These are phyloP conservation scores for Anadara kagoshimensis DNA, from an alignment of 1,140 invertebrate genomes.

Conservation along the genomic window DNA sequence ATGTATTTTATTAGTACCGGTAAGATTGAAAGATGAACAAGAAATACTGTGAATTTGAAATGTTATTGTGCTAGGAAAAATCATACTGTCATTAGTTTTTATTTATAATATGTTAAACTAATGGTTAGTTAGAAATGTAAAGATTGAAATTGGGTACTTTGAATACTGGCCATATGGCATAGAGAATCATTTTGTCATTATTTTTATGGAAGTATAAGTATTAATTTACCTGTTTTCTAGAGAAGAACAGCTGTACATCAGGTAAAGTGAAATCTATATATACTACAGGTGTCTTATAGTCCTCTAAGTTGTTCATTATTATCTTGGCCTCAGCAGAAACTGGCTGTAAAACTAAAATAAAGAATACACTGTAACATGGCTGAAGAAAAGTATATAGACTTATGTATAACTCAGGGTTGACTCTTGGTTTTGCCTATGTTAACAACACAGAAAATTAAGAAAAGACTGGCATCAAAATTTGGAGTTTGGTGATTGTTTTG, in stretches of 20 bases:
- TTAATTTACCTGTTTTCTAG: conserved; percentile 28
- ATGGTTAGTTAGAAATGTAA: no score
- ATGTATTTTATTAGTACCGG: background rate
- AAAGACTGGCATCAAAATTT: no score
- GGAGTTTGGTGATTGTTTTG: no score
- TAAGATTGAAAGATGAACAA: background rate
- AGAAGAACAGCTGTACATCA: conserved; percentile 29
- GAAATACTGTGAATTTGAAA: background rate
- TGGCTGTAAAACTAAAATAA: conserved; percentile 77
- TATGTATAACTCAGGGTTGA: no score
- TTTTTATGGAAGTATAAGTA: background rate
- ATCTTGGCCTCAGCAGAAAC: conserved; percentile 87
- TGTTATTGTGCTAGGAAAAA: background rate
- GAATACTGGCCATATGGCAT: no score
- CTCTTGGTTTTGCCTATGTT: no score
- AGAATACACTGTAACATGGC: conserved; percentile 46
- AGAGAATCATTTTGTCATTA: no score
- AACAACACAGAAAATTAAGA: no score
- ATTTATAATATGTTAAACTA: no score
- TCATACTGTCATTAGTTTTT: no score
- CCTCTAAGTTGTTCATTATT: conserved; percentile 84
- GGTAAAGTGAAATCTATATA: conserved; percentile 36
- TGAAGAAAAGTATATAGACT: no score
- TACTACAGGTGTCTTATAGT: conserved; percentile 81
- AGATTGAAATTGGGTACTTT: no score